Percentiles rank a stretch among this genome's conserved stretches.
Evolutionary conservation across 2,888 invertebrate species (phyloP).

Genomic region (Apotomis capreana): DNA sequence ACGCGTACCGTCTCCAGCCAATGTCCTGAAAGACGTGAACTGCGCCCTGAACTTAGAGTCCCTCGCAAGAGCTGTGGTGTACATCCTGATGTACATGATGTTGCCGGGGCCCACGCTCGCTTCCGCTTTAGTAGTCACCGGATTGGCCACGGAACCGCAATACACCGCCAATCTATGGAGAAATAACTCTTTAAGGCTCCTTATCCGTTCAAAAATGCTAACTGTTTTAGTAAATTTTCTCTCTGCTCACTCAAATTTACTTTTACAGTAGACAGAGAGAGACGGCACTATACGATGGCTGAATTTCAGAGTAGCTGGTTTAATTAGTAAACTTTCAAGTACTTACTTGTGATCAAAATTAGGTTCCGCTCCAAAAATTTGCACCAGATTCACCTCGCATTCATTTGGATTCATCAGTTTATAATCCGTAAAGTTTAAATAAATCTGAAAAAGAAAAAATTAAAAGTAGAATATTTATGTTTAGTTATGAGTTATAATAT

Average conservation of each 20-base stretch:
- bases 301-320: no score
- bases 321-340: background rate
- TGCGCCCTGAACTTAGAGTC: slow-evolving; percentile 87
- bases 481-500: no score
- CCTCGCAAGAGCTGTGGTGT: slow-evolving; percentile 82
- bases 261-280: no score
- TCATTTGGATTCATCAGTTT: slow-evolving; percentile 63
- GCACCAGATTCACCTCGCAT: slow-evolving; percentile 68
- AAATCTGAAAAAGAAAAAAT: slow-evolving; percentile 59
- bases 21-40: slow-evolving; percentile 87
- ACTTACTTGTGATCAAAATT: slow-evolving; percentile 62
- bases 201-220: no score
- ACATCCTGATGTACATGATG: slow-evolving; percentile 88
- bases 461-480: no score
- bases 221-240: no score
- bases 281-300: no score
- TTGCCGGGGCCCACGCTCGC: slow-evolving; percentile 73
- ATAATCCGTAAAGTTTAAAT: slow-evolving; percentile 67
- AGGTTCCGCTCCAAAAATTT: slow-evolving; percentile 64
- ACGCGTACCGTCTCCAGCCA: slow-evolving; percentile 55
- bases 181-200: slow-evolving; percentile 24
- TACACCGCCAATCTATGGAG: slow-evolving; percentile 85
- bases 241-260: no score
- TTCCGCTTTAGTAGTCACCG: slow-evolving; percentile 82
- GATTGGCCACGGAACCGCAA: slow-evolving; percentile 94